phyloP scores from a whole-genome alignment of 1,140 invertebrate genomes.

The Palaemon carinicauda region DNA sequence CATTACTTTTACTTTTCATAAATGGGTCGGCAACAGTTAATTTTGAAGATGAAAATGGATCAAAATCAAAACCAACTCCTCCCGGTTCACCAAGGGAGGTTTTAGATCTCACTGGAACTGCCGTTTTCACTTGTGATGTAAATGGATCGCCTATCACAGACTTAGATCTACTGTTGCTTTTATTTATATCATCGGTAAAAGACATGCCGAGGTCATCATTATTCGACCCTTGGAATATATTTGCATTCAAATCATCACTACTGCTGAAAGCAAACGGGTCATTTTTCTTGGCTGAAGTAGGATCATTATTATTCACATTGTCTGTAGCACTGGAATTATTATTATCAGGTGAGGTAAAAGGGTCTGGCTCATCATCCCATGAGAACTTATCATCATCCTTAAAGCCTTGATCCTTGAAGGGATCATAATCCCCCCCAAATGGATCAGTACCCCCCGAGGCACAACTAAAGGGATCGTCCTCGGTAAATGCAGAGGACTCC shows the following conservation, averaged over 20 bases:
- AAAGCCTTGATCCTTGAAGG: constrained; percentile 55
- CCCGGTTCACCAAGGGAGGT: constrained; percentile 52
- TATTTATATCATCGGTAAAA: constrained; percentile 19
- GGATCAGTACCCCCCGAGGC: constrained; percentile 47
- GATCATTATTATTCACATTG: constrained; percentile 6
- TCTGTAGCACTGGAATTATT: constrained; percentile 5
- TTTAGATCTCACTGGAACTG: constrained; percentile 49
- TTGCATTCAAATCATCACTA: constrained; percentile 40
- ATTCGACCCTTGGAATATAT: constrained; percentile 13
- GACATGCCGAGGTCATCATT: neutral
- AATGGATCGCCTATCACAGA: constrained; percentile 57
- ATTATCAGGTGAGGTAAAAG: constrained; percentile 39
- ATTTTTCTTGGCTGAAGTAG: constrained; percentile 6
- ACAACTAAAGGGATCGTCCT: constrained; percentile 42
- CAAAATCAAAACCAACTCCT: constrained; percentile 46
- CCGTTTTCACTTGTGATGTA: constrained; percentile 15
- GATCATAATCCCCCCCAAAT: constrained; percentile 58
- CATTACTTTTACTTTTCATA: constrained; percentile 55
- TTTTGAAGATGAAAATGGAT: constrained; percentile 52
- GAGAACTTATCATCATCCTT: constrained; percentile 60
- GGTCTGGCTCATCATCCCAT: constrained; percentile 59
- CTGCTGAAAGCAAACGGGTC: constrained; percentile 52
- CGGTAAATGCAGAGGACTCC: constrained; percentile 17
- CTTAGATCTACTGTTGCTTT: constrained; percentile 44
- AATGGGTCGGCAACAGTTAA: constrained; percentile 38